Percentiles rank a stretch among this genome's conserved stretches.
Conservation (phyloP, 2,888 invertebrate species). For the Harpalus rufipes region DNA sequence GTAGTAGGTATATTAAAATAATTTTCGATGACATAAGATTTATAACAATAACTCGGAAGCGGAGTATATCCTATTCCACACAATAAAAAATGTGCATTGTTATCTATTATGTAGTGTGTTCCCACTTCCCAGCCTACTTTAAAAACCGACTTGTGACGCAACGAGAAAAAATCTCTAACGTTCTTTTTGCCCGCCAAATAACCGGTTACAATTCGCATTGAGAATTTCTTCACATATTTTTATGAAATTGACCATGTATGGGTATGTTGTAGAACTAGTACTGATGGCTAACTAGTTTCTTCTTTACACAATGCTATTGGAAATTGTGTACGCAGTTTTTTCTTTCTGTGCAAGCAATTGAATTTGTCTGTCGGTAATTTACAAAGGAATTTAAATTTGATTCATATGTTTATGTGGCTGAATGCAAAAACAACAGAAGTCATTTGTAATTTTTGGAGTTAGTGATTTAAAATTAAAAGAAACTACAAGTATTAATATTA, state of each 20-base stretch:
- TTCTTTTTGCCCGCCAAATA: neutral
- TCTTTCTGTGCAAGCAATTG: no score
- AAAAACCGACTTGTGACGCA: neutral
- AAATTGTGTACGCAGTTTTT: no score
- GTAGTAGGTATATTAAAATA: no score
- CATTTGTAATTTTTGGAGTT: no score
- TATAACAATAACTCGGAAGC: constrained; percentile 1
- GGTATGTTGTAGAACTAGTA: neutral
- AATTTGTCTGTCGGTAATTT: no score
- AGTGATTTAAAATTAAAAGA: no score
- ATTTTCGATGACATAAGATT: neutral
- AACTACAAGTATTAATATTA: no score
- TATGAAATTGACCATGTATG: neutral
- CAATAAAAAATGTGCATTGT: neutral
- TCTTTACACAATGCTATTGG: neutral
- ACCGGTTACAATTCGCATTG: constrained; percentile 3
- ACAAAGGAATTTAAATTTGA: no score
- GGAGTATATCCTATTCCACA: no score
- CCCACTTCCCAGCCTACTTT: neutral
- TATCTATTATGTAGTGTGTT: neutral
- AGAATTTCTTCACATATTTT: neutral
- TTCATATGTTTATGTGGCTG: no score
- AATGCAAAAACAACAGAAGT: no score
- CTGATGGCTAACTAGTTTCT: neutral
- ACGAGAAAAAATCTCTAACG: constrained; percentile 1